Base-by-base conservation (phyloP, 2,888 invertebrate species). In the Epistrophella euchroma region DNA sequence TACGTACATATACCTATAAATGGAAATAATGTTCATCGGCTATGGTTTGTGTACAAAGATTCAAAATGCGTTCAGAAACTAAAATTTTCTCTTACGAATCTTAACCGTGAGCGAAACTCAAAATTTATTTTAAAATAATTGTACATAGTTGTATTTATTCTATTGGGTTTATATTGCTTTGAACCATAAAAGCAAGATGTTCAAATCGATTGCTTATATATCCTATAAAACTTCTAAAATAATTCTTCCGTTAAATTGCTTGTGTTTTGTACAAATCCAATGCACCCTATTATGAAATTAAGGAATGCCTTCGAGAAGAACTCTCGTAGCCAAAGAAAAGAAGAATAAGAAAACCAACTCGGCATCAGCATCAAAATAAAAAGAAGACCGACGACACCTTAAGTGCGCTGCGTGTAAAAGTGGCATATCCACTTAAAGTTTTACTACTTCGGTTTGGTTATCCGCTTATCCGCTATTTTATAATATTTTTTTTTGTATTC, bases 361-460 rank as follows among this genome's bases (percentile, higher is more conserved):
- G 32, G 5, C n/a, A n/a, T n/a, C n/a, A 40, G 37, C 37, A 58
- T 45, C 37, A 60, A 56, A n/a, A 58, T 45, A 37, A 55, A 56
- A n/a, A 22, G 17, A 32, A 28, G 40, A 45, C 73, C 68, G 62
- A 72, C 76, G 71, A 64, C 84, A 79, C 62, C 43, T 58, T 66
- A 73, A 78, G 78, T 83, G 68, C 40, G 55, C 52, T 68, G 64
- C 71, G 52, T 43, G 47, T 62, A 40, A 52, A 66, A 85, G 85
- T 72, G 81, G 81, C 75, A 68, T 66, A 76, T 81, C 85, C 81
- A 76, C 81, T 80, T 73, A 70, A 73, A 81, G 70, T 80, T 71
- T 75, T 71, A 62, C 37, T 70, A 35, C 68, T 50, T 40, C 55
- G 19, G 37, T 62, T 62, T 45, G 40, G 52, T 32, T 68, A 47